phyloP scores from a whole-genome alignment of 2,113 vertebrate genomes.

The Camelus bactrianus region DNA sequence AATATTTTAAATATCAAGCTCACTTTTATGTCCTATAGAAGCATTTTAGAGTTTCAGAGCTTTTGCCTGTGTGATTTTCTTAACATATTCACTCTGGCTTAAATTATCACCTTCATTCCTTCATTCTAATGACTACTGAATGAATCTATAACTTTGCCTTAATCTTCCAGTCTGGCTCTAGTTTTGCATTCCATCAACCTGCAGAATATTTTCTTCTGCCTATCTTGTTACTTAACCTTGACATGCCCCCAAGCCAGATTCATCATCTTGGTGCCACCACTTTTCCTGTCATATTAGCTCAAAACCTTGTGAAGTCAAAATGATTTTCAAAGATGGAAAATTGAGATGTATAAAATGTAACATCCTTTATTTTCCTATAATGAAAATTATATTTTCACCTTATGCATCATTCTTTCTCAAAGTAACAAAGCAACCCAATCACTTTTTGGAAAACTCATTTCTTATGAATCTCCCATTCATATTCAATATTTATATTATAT shows the following conservation, averaged over 20 bases:
- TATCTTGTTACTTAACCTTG: not conserved
- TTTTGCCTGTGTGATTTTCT: not conserved
- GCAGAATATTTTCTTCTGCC: not conserved
- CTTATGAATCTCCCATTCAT: not conserved
- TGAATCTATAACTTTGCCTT: not conserved
- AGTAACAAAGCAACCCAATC: not conserved
- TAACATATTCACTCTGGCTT: not conserved
- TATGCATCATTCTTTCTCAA: not conserved
- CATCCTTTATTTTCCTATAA: not conserved
- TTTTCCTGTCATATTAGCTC: not conserved
- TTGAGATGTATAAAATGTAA: not conserved
- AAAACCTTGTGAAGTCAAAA: not conserved
- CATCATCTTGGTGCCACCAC: not conserved
- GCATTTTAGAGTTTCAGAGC: not conserved
- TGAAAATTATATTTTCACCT: slow-evolving; percentile 42
- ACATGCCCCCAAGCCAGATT: not conserved
- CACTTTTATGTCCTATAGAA: not conserved
- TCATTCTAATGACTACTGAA: not conserved
- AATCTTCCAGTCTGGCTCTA: not conserved
- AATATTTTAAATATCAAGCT: not conserved
- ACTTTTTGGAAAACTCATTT: not conserved
- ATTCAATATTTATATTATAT: not conserved
- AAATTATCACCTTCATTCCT: not conserved
- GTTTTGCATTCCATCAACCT: not conserved
- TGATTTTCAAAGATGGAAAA: not conserved